Base-by-base conservation (phyloP, 2,113 vertebrate species). In the Datnioides undecimradiatus region DNA sequence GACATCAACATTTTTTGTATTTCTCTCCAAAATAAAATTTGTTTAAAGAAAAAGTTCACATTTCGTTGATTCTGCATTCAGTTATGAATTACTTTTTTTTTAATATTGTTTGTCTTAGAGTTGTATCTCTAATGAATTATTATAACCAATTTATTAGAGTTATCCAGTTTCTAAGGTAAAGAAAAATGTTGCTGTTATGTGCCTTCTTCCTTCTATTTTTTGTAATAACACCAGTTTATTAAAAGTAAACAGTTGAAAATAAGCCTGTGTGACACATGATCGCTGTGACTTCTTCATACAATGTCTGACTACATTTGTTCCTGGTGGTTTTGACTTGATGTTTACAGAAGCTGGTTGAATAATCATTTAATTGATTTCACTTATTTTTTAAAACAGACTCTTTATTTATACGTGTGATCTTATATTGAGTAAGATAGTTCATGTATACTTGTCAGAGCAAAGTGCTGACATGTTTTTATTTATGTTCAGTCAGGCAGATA, bases 1-100 rank as follows among this genome's bases (percentile, higher is more conserved):
- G 69, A 7, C 45, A 17, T 82, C 16, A 31, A 70, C 55, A 27
- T 82, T 52, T 73, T 75, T 90, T 93, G 64, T 91, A 91, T 82
- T 78, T 82, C 69, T 70, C 75, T 90, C 76, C 74, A 49, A 68
- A 95, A 93, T 94, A 93, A 94, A 94, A 38, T 65, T 68, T 84
- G 38, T 70, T 86, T 65, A 68, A 38, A 70, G 33, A 48, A 75
- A 54, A 73, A 33, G 7, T 27, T 59, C 9, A 48, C 9, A 14
- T 19, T 29, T 59, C n/a, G 27, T 38, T 63, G 8, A 41, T 36
- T 55, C 3, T 33, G 17, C n/a, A 4, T 6, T 58, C 45, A 48
- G 11, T 60, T 77, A 58, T 41, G 1, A 54, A 19, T 31, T 2
- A 21, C 13, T 23, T 16, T 33, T 54, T 34, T 10, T 43, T 38